Evolutionary conservation across 1,140 invertebrate species (phyloP), one percentile per base, ranked within the genome.

Genomic region (Conus betulinus): DNA sequence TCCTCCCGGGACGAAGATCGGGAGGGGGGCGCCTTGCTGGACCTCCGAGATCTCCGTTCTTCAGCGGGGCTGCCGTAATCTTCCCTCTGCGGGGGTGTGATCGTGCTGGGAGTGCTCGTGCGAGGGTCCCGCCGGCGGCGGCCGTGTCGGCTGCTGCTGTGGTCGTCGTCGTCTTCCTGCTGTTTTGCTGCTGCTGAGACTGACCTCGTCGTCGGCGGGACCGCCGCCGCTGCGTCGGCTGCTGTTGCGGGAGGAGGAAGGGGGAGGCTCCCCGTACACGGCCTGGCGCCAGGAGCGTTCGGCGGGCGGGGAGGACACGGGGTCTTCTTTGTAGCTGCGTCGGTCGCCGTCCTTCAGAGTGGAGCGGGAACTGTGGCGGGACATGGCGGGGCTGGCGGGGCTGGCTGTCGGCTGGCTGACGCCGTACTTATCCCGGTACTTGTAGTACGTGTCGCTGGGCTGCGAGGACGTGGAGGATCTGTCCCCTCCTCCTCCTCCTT

Each of bases 251-350:
- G 23, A 87, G 74, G 71, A 87, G 57, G 78, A 78, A 57, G 27
- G 60, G 55, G 60, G 84, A 8, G 91, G 85, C 23, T 94, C 93
- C 6, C 93, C 94, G 87, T 94, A 94, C 20, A 94, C 94, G 17
- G 92, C 89, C 78, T 94, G 92, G 60, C 94, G 86, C 94, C 94
- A 94, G 5, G 92, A 93, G 85, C 88, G 91, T 78, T 94, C 93
- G 27, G 88, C 88, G 4, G 92, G 93, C 8, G 92, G 90, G 63
- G 93, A 92, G 63, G 89, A 87, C 20, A 91, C 85, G 11, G 76
- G 67, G 13, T 89, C 90, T n/a, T 91, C 90, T 76, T 71, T 90
- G 89, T 90, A 92, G 89, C 84, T 89, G 39, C 81, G 86, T 20
- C 86, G 89, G 55, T 91, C 90, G 87, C 52, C 87, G 63, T 88